These are phyloP conservation scores for Bradypodion ventrale DNA, from an alignment of 2,797 vertebrate species.

Conservation along the genomic window DNA sequence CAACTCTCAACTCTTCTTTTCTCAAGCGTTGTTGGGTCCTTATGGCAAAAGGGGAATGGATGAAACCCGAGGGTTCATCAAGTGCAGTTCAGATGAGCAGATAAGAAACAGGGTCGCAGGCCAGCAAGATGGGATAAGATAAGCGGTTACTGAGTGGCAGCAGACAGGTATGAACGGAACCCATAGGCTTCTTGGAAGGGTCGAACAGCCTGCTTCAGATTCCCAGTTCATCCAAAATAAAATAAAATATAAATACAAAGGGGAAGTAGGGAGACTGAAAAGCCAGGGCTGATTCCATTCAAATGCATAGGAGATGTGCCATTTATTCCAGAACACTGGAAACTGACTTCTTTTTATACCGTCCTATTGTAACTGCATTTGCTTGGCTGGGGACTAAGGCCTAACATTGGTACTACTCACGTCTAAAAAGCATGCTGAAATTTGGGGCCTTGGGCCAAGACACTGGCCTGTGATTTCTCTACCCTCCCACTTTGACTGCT, in stretches of 20 bases:
- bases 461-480: not conserved
- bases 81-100: not conserved
- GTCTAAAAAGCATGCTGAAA: not conserved
- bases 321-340: not conserved
- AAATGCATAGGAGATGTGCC: not conserved
- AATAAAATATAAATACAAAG: no score
- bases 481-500: slow-evolving; percentile 27
- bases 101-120: slow-evolving; percentile 26
- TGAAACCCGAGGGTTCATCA: no score
- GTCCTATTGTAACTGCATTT: not conserved
- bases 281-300: not conserved
- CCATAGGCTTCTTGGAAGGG: no score
- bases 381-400: not conserved
- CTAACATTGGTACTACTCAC: not conserved
- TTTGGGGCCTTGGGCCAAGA: not conserved
- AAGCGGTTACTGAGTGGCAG: not conserved
- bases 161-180: not conserved
- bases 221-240: not conserved
- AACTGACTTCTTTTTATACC: not conserved
- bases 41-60: not conserved
- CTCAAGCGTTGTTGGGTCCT: not conserved
- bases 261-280: not conserved
- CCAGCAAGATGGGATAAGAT: not conserved
- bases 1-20: not conserved
- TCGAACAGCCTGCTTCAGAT: not conserved